Conservation (phyloP, 2,113 vertebrate species). For the Ochotona princeps region DNA sequence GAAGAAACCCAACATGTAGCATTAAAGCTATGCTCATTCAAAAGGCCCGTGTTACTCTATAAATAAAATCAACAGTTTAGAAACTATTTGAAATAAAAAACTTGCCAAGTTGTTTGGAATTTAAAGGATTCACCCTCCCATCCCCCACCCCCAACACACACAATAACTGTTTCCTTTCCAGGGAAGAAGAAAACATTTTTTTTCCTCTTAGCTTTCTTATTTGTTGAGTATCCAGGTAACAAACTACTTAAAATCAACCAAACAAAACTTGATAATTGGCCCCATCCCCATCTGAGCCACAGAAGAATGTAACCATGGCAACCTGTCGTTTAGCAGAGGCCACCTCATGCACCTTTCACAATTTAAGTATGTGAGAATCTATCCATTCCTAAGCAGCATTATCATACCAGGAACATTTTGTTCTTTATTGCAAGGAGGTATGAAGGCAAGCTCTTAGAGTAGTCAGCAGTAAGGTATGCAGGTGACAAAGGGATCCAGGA, state of each 20-base stretch:
- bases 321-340: constrained; percentile 83
- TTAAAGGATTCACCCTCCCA: background rate
- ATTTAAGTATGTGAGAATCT: constrained; percentile 85
- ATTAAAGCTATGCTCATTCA: constrained; percentile 47
- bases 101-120: constrained; percentile 64
- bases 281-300: constrained; percentile 85
- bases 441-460: constrained; percentile 74
- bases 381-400: constrained; percentile 85
- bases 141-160: background rate
- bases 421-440: constrained; percentile 79
- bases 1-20: constrained; percentile 34
- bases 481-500: background rate
- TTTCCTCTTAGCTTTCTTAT: constrained; percentile 79
- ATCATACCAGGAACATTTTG: constrained; percentile 79
- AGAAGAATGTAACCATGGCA: constrained; percentile 87
- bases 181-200: constrained; percentile 81
- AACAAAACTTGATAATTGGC: constrained; percentile 90
- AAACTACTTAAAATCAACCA: constrained; percentile 89
- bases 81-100: constrained; percentile 72
- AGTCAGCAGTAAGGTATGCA: constrained; percentile 64
- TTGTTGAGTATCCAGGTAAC: constrained; percentile 90
- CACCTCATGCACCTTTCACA: constrained; percentile 85
- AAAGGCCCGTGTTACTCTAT: constrained; percentile 35
- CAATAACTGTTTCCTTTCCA: constrained; percentile 80
- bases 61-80: constrained; percentile 71